A percentile compares a stretch with the other conserved stretches of the same genome.
These are phyloP conservation scores for Isoperla grammatica DNA, from an alignment of 2,888 invertebrate species.

Conservation along the genomic window DNA sequence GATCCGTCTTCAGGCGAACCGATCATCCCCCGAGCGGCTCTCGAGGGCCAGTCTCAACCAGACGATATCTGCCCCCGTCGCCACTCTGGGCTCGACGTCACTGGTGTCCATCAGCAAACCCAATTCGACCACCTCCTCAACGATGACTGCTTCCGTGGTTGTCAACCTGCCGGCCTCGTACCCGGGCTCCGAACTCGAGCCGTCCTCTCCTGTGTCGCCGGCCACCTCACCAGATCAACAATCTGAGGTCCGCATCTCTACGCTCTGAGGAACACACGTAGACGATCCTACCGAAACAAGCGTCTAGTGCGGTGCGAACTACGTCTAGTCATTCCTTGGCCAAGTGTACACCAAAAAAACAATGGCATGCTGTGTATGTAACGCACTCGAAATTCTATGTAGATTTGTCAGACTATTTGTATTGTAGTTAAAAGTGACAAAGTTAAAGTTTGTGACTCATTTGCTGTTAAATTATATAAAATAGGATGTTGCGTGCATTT, in stretches of 20 bases:
- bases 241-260: slow-evolving; percentile 38
- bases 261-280: slow-evolving; percentile 20
- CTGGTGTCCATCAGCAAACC: slow-evolving; percentile 37
- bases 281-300: neutral
- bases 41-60: slow-evolving; percentile 32
- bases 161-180: slow-evolving; percentile 40
- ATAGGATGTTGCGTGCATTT: neutral
- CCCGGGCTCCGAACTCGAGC: slow-evolving; percentile 39
- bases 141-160: slow-evolving; percentile 39
- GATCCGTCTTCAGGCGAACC: slow-evolving; percentile 38
- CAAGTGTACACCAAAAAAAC: no score
- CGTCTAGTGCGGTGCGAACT: neutral
- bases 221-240: slow-evolving; percentile 36
- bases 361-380: no score
- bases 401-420: slow-evolving; percentile 3
- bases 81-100: slow-evolving; percentile 27
- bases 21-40: slow-evolving; percentile 31
- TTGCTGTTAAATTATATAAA: neutral
- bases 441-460: neutral
- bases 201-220: slow-evolving; percentile 35
- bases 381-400: no score
- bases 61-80: slow-evolving; percentile 25
- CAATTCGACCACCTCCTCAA: slow-evolving; percentile 39
- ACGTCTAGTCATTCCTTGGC: slow-evolving; percentile 11
- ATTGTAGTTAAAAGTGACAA: slow-evolving; percentile 3